Evolutionary conservation across 2,113 vertebrate species (phyloP).

Genomic region (Barnardius zonarius): DNA sequence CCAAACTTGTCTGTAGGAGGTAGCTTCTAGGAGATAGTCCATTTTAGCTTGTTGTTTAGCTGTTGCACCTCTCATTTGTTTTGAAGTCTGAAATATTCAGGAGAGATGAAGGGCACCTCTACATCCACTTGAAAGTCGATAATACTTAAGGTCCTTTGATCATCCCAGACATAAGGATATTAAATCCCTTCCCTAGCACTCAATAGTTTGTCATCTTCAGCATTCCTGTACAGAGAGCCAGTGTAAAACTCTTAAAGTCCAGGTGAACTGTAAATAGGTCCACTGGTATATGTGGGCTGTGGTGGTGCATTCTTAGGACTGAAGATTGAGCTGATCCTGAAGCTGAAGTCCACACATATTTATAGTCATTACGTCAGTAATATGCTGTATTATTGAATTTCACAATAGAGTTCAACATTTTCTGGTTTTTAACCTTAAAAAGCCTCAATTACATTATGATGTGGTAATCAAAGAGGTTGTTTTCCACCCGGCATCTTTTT

Average conservation of each 20-base stretch:
- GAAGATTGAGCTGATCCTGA: neutral
- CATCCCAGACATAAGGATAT: neutral
- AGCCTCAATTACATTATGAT: neutral
- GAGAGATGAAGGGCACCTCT: neutral
- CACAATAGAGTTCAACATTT: neutral
- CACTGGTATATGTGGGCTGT: neutral
- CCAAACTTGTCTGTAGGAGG: neutral
- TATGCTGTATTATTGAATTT: neutral
- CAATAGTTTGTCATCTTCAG: neutral
- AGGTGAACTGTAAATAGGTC: neutral
- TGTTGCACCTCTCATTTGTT: neutral
- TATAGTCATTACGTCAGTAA: neutral
- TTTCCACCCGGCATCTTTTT: neutral
- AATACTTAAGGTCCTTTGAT: neutral
- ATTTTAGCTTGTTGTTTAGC: neutral
- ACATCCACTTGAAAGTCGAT: neutral
- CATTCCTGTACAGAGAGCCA: neutral
- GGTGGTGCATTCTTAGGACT: neutral
- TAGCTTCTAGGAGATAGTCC: neutral
- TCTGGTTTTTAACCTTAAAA: neutral
- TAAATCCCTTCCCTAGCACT: neutral
- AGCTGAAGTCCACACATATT: neutral
- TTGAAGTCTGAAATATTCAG: neutral
- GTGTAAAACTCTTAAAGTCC: neutral
- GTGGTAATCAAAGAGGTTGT: neutral